Conservation (phyloP, 2,113 vertebrate genomes). For the Osmerus mordax region DNA sequence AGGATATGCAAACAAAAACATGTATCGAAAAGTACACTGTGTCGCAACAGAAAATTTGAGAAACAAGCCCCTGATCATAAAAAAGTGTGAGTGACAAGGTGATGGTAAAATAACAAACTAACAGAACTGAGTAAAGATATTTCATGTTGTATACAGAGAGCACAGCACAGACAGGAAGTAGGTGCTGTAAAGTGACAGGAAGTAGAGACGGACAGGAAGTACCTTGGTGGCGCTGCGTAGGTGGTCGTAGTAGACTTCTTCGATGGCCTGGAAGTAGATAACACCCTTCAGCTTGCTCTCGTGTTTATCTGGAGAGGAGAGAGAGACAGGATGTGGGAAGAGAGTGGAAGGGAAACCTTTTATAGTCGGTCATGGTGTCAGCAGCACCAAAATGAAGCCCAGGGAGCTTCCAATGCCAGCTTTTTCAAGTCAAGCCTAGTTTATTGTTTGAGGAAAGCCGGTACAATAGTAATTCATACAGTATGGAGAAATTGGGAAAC, state of each 20-base stretch:
- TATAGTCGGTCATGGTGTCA: too few relatives aligned
- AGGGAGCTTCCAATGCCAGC: too few relatives aligned
- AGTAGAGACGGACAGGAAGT: background rate
- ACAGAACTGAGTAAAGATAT: background rate
- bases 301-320: slow-evolving; percentile 82
- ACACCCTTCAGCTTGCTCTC: slow-evolving; percentile 96
- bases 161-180: background rate
- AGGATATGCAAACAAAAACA: slow-evolving; percentile 10
- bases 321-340: too few relatives aligned
- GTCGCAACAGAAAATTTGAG: slow-evolving; percentile 15
- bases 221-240: slow-evolving; percentile 95
- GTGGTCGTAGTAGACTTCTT: slow-evolving; percentile 97
- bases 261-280: slow-evolving; percentile 98
- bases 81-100: background rate
- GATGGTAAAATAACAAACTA: slow-evolving; percentile 6
- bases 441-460: too few relatives aligned
- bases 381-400: too few relatives aligned
- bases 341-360: too few relatives aligned
- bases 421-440: too few relatives aligned
- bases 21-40: slow-evolving; percentile 9
- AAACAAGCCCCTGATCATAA: background rate
- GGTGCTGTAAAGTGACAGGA: background rate
- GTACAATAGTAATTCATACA: too few relatives aligned
- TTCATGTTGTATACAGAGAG: background rate
- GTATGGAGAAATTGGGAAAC: too few relatives aligned